phyloP scores from a whole-genome alignment of 1,140 invertebrate genomes.

The Lordiphosa stackelbergi region DNA sequence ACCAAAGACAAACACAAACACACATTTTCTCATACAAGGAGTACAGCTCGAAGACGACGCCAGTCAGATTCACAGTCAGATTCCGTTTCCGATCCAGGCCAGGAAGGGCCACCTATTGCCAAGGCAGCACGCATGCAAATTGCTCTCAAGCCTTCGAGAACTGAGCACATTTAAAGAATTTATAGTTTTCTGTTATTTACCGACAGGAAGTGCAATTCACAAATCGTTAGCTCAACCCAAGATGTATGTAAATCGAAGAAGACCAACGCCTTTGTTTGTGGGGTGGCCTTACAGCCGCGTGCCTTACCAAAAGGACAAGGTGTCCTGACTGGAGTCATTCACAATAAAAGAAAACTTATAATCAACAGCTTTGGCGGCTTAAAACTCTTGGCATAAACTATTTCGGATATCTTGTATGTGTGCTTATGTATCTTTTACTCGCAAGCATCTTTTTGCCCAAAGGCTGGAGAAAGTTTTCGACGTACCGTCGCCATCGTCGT shows the following conservation, averaged over 20 bases:
- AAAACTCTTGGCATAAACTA: constrained; percentile 54
- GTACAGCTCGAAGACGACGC: constrained; percentile 16
- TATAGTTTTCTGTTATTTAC: constrained; percentile 72
- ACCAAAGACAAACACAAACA: constrained; percentile 18
- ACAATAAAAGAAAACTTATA: constrained; percentile 54
- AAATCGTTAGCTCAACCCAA: constrained; percentile 67
- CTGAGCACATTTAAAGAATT: constrained; percentile 52
- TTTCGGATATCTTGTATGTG: constrained; percentile 34
- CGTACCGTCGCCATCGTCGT: constrained; percentile 14
- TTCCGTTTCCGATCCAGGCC: constrained; percentile 13
- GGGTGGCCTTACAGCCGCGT: constrained; percentile 13
- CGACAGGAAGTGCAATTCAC: constrained; percentile 74
- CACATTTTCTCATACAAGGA: constrained; percentile 5
- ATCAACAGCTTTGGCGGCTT: constrained; percentile 73
- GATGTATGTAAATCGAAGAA: constrained; percentile 41
- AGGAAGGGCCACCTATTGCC: constrained; percentile 12
- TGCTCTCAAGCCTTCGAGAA: constrained; percentile 37
- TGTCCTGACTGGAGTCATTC: constrained; percentile 25
- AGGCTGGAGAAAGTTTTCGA: constrained; percentile 32
- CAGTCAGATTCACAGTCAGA: constrained; percentile 25
- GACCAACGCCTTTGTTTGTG: background rate
- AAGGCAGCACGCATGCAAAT: constrained; percentile 62
- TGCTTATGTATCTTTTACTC: constrained; percentile 61
- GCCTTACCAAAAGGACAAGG: constrained; percentile 26
- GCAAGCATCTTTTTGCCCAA: constrained; percentile 56